Percentiles rank a stretch among this genome's conserved stretches.
Conservation (phyloP, 37 sponge, comb jelly and placozoan species). For the Dysidea cf. avara region DNA sequence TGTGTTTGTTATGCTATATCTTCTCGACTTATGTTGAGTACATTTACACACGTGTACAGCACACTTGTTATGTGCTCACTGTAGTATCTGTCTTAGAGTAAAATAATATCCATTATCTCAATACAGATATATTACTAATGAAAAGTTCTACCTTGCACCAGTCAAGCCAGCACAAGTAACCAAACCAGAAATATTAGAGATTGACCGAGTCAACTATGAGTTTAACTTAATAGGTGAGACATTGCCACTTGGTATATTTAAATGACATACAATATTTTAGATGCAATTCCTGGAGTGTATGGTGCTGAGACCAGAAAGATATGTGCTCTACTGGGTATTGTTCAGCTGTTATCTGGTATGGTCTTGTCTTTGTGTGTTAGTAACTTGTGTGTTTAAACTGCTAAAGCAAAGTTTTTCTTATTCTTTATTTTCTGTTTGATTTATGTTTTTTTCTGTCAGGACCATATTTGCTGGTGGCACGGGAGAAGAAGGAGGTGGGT, state of each 20-base stretch:
- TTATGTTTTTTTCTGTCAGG: conserved; percentile 31
- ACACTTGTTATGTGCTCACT: neutral
- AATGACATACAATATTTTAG: neutral
- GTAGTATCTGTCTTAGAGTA: neutral
- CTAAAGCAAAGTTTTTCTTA: conserved; percentile 5
- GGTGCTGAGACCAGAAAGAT: neutral
- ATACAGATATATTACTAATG: conserved; percentile 58
- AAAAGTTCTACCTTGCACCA: conserved; percentile 69
- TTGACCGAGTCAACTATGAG: conserved; percentile 71
- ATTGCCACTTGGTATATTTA: neutral
- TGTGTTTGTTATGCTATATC: no score
- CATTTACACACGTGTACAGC: no score
- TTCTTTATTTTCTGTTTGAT: neutral
- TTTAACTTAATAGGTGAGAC: conserved; percentile 48
- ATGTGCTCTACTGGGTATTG: conserved; percentile 64
- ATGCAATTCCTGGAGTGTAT: conserved; percentile 3
- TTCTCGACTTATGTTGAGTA: no score
- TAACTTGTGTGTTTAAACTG: conserved; percentile 12
- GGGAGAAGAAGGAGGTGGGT: conserved; percentile 70
- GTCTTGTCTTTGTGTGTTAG: neutral
- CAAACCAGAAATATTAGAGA: conserved; percentile 66
- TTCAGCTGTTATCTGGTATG: conserved; percentile 65
- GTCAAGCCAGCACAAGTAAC: neutral
- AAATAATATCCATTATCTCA: neutral
- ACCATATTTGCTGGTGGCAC: conserved; percentile 84